Conservation (phyloP, 1,140 invertebrate genomes). For the Brachionus koreanus region DNA sequence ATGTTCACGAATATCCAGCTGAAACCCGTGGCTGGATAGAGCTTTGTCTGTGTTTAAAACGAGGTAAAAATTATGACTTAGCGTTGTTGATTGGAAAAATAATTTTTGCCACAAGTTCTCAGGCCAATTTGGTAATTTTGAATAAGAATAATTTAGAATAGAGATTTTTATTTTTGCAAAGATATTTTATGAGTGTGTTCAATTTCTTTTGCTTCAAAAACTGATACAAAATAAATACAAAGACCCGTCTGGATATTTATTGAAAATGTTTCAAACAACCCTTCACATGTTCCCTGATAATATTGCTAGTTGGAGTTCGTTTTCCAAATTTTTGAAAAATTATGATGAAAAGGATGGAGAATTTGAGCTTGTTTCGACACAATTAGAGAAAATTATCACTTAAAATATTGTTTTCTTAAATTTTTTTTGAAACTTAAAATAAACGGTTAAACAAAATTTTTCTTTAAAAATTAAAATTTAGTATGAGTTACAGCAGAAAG, state of each 20-base stretch:
- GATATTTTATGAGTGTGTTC: constrained; percentile 28
- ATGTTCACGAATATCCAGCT: constrained; percentile 20
- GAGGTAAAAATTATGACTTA: constrained; percentile 31
- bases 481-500: too few relatives aligned
- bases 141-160: background rate
- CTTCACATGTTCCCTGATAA: constrained; percentile 42
- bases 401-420: background rate
- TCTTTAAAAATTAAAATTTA: too few relatives aligned
- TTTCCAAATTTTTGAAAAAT: constrained; percentile 27
- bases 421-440: background rate
- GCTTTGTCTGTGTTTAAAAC: constrained; percentile 30
- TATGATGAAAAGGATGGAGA: background rate
- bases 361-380: background rate
- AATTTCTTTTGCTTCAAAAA: constrained; percentile 36
- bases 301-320: constrained; percentile 34
- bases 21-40: constrained; percentile 36
- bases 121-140: constrained; percentile 16
- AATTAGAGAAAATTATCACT: background rate
- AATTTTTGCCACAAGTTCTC: constrained; percentile 15
- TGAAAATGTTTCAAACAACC: constrained; percentile 38
- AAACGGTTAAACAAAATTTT: background rate
- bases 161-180: background rate
- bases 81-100: constrained; percentile 30
- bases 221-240: constrained; percentile 6
- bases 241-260: constrained; percentile 11